Evolutionary conservation across 2,888 invertebrate genomes (phyloP), one percentile per base, ranked within the genome.

Genomic region (Tortrix viridana): DNA sequence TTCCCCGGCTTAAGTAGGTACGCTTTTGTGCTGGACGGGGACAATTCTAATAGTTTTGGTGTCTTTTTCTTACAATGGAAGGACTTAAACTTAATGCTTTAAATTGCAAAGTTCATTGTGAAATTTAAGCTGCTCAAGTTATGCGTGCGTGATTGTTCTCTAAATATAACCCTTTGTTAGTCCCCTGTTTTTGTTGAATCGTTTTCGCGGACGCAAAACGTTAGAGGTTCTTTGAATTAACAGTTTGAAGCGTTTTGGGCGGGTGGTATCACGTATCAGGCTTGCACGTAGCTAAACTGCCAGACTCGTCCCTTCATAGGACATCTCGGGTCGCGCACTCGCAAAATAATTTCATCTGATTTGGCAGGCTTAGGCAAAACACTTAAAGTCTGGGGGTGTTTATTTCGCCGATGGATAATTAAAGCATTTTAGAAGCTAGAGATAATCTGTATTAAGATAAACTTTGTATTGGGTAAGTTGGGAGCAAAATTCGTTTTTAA

Each of bases 1-100:
- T 82, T 79, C 77, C 80, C 75, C 71, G 69, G 76, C 79, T 82
- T 84, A 81, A 82, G 78, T 84, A 81, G 81, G 78, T 73, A 74
- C 71, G 71, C 75, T 78, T 80, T 82, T 80, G 80, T 79, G 69
- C 65, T 22, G 38, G 32, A 12, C 26, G 38, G 26, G 37, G 14
- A 44, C 37, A 37, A 63, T 53, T 47, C 57, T 53, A 63, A 58
- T 62, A 62, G 61, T 62, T 47, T 18, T 22, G 20, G 57, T 23
- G 22, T 63, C 53, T 58, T 58, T 63, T 58, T 48, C 48, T 46
- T 32, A 57, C 57, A 62, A 58, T 53, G 58, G 43, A 26, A 22
- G 26, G 48, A 58, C 63, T 53, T 47, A 50, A 7, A 50, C n/a
- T 56, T 62, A 53, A 63, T 43, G 43, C 63, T 48, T 53, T 63